Conservation (phyloP, 2,888 invertebrate genomes). For the Eupsilia transversa region DNA sequence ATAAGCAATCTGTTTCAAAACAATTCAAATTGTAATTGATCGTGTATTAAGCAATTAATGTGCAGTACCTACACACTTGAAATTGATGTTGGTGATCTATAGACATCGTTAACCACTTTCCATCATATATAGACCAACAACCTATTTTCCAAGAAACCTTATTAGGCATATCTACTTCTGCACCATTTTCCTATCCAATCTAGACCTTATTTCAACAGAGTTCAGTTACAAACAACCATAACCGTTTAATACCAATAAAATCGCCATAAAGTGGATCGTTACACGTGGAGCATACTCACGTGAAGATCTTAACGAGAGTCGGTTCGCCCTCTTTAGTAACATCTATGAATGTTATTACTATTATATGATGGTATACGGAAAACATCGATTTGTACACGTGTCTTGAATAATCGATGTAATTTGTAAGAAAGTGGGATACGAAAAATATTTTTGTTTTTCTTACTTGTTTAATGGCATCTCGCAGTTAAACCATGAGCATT, state of each 20-base stretch:
- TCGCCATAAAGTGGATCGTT: conserved; percentile 42
- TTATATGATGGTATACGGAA: background rate
- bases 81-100: too few species aligned
- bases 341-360: background rate
- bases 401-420: background rate
- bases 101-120: background rate
- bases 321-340: background rate
- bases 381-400: background rate
- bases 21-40: too few species aligned
- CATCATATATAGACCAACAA: background rate
- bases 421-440: background rate
- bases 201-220: conserved; percentile 23
- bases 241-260: conserved; percentile 51
- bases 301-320: conserved; percentile 16
- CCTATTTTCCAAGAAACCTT: background rate
- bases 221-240: conserved; percentile 10
- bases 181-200: background rate
- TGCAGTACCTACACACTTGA: too few species aligned
- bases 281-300: conserved; percentile 54
- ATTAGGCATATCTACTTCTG: too few species aligned
- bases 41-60: too few species aligned
- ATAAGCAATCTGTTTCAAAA: too few species aligned
- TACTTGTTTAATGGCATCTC: too few species aligned
- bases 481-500: too few species aligned
- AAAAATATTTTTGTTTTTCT: background rate